Percentiles rank a stretch among this genome's conserved stretches.
Conservation (phyloP, 2,888 invertebrate species). For the Synanthedon formicaeformis region DNA sequence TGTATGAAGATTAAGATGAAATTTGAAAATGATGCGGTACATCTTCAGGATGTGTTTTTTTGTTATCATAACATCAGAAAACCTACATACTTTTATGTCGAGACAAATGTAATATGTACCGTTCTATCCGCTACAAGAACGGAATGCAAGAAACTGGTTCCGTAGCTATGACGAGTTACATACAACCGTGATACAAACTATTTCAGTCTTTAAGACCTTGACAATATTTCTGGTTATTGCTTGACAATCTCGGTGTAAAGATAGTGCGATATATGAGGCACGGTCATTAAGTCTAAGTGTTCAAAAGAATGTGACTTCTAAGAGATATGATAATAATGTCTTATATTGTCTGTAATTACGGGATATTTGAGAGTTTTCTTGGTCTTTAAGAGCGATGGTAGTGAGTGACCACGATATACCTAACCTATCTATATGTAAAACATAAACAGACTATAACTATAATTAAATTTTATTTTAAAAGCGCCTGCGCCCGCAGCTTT, state of each 20-base stretch:
- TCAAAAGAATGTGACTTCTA: not conserved
- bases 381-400: no score
- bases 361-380: no score
- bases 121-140: constrained; percentile 21
- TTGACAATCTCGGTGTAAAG: not conserved
- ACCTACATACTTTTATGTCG: no score
- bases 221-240: constrained; percentile 2
- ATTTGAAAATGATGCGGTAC: no score
- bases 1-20: no score
- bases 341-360: not conserved
- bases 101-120: constrained; percentile 14
- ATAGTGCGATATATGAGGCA: not conserved
- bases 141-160: constrained; percentile 49
- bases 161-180: constrained; percentile 35
- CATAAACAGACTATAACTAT: no score
- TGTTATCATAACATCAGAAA: no score
- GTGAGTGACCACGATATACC: no score
- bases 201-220: constrained; percentile 10
- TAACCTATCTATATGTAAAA: no score
- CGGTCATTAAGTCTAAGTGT: not conserved
- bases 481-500: no score
- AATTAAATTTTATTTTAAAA: no score
- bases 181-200: constrained; percentile 4
- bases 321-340: not conserved
- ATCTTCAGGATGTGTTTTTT: no score